Conservation (phyloP, 2,888 invertebrate species). For the Merodon equestris region DNA sequence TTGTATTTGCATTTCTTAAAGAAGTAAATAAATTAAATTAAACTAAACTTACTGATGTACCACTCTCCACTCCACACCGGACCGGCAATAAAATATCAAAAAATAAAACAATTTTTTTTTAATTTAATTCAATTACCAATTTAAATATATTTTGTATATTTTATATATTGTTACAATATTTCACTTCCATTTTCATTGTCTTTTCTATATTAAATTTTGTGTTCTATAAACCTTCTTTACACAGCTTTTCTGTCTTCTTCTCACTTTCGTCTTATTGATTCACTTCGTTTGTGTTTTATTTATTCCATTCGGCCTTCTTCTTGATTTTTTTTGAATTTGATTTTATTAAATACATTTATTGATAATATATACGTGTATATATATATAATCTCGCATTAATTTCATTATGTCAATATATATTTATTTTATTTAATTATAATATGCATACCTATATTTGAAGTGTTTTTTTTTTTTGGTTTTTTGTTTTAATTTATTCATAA, state of each 20-base stretch:
- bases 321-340: constrained; percentile 51
- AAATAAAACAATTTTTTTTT: constrained; percentile 16
- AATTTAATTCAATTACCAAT: constrained; percentile 64
- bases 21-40: too few species aligned
- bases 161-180: constrained; percentile 65
- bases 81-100: constrained; percentile 9
- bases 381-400: constrained; percentile 43
- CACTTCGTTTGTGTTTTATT: constrained; percentile 45
- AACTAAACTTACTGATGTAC: too few species aligned
- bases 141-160: constrained; percentile 60
- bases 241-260: constrained; percentile 22
- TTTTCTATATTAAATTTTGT: constrained; percentile 58
- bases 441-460: constrained; percentile 58
- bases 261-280: constrained; percentile 47
- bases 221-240: constrained; percentile 4
- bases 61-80: neutral
- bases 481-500: constrained; percentile 33
- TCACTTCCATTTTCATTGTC: constrained; percentile 64
- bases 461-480: constrained; percentile 38
- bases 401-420: constrained; percentile 23
- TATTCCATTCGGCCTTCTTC: constrained; percentile 33
- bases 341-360: constrained; percentile 51
- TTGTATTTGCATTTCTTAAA: too few species aligned
- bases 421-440: constrained; percentile 55
- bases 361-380: constrained; percentile 50